phyloP scores from a whole-genome alignment of 2,113 vertebrate genomes.

The Ondatra zibethicus region DNA sequence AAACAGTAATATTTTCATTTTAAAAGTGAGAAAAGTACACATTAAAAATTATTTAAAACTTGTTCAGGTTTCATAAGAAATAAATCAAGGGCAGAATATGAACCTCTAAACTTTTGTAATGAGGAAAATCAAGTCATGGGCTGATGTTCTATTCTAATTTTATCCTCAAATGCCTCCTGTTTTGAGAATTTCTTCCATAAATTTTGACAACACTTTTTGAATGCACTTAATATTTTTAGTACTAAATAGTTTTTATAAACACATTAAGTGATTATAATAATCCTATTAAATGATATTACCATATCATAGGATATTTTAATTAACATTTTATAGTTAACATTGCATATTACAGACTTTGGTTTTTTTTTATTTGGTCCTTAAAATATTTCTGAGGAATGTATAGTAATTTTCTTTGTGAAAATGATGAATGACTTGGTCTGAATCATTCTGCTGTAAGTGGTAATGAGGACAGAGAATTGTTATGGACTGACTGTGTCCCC shows the following conservation, averaged over 20 bases:
- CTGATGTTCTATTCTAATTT: not conserved
- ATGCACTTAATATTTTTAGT: not conserved
- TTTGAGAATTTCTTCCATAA: not conserved
- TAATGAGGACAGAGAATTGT: not conserved
- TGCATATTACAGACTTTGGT: not conserved
- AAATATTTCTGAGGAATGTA: not conserved
- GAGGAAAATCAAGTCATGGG: not conserved
- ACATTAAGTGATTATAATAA: not conserved
- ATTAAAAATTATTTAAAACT: slow-evolving; percentile 15
- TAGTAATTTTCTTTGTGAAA: not conserved
- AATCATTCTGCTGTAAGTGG: not conserved
- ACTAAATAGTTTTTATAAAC: not conserved
- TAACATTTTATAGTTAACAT: not conserved
- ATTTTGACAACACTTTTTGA: not conserved
- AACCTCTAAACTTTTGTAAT: not conserved
- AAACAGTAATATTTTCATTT: not conserved
- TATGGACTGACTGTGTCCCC: not conserved
- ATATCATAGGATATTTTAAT: not conserved
- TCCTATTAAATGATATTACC: not conserved
- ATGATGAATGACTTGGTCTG: not conserved
- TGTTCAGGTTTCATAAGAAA: not conserved
- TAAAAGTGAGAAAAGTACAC: not conserved
- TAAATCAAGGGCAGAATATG: not conserved
- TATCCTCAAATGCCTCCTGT: not conserved
- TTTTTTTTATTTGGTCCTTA: not conserved